Conservation (phyloP, 2,797 vertebrate genomes). For the Myioborus melanocephalus region DNA sequence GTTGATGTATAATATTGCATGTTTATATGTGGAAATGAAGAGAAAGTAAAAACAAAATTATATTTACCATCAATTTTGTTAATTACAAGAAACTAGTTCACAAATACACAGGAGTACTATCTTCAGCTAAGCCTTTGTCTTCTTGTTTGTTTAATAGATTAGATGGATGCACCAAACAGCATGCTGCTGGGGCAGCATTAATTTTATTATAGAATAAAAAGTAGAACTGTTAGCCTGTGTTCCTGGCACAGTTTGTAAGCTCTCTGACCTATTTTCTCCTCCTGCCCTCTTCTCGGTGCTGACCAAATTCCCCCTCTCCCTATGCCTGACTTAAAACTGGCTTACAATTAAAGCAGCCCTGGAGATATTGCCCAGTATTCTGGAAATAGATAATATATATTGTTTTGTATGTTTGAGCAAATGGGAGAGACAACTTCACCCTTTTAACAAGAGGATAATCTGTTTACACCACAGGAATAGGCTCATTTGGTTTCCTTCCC, state of each 20-base stretch:
- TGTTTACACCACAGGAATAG: slow-evolving; percentile 22
- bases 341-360: slow-evolving; percentile 42
- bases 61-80: slow-evolving; percentile 50
- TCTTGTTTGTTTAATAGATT: slow-evolving; percentile 67
- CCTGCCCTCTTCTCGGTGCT: background rate
- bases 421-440: slow-evolving; percentile 8
- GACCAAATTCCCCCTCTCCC: slow-evolving; percentile 16
- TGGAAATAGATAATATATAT: slow-evolving; percentile 38
- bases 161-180: slow-evolving; percentile 62
- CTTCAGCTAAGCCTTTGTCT: slow-evolving; percentile 58
- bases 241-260: slow-evolving; percentile 54
- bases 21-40: background rate
- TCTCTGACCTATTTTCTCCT: slow-evolving; percentile 56
- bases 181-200: slow-evolving; percentile 61
- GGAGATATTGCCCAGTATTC: background rate
- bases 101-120: slow-evolving; percentile 50
- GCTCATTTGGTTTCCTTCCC: background rate
- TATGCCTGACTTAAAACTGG: background rate
- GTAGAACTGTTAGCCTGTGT: slow-evolving; percentile 53
- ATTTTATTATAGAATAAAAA: slow-evolving; percentile 66
- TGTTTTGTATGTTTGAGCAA: slow-evolving; percentile 33
- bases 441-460: slow-evolving; percentile 29
- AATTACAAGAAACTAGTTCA: slow-evolving; percentile 55
- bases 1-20: slow-evolving; percentile 3
- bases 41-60: slow-evolving; percentile 46